These are phyloP conservation scores for Arizona elegans DNA, from an alignment of 2,113 vertebrate genomes.

Conservation along the genomic window DNA sequence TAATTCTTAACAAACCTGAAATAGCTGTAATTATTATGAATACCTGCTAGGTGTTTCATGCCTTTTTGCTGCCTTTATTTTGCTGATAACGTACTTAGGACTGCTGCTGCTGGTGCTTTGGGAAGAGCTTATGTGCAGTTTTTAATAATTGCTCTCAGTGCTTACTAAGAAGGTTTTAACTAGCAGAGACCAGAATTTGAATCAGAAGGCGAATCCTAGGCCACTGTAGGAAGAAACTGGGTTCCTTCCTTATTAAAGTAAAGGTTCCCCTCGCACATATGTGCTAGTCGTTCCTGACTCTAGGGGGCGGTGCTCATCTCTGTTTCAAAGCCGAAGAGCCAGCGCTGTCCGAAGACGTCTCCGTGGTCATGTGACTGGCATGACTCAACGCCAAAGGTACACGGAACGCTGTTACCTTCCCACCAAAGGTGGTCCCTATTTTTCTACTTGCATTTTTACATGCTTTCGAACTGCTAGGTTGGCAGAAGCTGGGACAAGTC, in stretches of 20 bases:
- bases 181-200: not conserved
- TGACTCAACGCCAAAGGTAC: too few species aligned
- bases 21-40: not conserved
- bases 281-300: too few species aligned
- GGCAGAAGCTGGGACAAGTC: too few species aligned
- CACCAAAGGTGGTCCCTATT: too few species aligned
- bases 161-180: not conserved
- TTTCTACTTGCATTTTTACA: too few species aligned
- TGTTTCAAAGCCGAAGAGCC: too few species aligned
- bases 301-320: too few species aligned
- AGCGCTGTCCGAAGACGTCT: too few species aligned
- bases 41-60: not conserved
- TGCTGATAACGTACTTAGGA: not conserved
- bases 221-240: not conserved
- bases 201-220: not conserved
- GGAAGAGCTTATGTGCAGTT: not conserved
- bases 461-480: too few species aligned
- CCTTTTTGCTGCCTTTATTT: not conserved
- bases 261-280: too few species aligned
- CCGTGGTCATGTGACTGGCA: too few species aligned
- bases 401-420: too few species aligned
- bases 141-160: not conserved
- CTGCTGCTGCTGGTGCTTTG: not conserved
- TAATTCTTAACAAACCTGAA: not conserved
- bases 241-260: not conserved